Conservation (phyloP, 2,113 vertebrate genomes). For the Sinocyclocheilus maitianheensis region DNA sequence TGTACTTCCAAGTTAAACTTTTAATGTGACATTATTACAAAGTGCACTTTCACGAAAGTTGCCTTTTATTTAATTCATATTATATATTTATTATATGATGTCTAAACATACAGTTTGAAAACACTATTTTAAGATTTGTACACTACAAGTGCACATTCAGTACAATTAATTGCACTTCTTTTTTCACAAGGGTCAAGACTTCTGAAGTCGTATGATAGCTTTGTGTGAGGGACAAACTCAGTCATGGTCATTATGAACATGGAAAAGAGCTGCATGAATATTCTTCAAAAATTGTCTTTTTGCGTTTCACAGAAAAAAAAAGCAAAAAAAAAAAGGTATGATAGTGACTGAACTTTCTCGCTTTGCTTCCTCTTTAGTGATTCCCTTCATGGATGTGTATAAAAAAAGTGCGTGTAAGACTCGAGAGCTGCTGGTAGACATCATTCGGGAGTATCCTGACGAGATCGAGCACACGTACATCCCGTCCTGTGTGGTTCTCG, state of each 20-base stretch:
- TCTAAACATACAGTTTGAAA: too few species aligned
- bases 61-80: too few species aligned
- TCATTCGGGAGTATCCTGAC: constrained; percentile 88
- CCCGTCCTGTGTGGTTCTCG: constrained; percentile 88
- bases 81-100: too few species aligned
- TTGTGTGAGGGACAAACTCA: neutral
- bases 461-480: constrained; percentile 88
- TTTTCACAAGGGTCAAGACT: neutral
- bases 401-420: constrained; percentile 85
- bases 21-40: too few species aligned
- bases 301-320: neutral
- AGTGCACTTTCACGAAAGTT: too few species aligned
- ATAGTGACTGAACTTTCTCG: neutral
- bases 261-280: neutral
- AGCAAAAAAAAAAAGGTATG: too few species aligned
- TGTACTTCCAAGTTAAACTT: too few species aligned
- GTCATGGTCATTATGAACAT: neutral
- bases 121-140: neutral
- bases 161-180: neutral
- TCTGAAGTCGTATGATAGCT: neutral
- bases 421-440: constrained; percentile 89
- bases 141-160: neutral
- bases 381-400: constrained; percentile 84
- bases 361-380: constrained; percentile 71
- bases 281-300: neutral